phyloP scores from a whole-genome alignment of 2,113 vertebrate species.

The Lota lota region DNA sequence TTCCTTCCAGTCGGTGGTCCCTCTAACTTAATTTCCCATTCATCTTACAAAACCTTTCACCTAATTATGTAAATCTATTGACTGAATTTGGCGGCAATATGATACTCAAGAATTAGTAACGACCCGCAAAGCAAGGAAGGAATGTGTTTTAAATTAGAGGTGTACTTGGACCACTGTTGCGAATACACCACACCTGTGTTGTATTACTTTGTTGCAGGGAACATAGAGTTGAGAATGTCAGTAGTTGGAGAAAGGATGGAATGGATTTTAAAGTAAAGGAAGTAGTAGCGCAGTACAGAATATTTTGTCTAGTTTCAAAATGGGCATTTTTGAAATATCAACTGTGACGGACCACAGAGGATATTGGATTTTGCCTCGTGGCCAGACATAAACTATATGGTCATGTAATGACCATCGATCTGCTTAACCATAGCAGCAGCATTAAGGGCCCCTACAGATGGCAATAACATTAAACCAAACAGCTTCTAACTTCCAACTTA shows the following conservation, averaged over 20 bases:
- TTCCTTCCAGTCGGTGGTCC: constrained; percentile 62
- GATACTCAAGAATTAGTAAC: constrained; percentile 66
- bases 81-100: constrained; percentile 63
- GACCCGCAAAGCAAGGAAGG: constrained; percentile 54
- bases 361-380: constrained; percentile 43
- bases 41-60: constrained; percentile 57
- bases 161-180: constrained; percentile 38
- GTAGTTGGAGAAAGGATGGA: constrained; percentile 14
- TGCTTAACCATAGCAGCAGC: constrained; percentile 20
- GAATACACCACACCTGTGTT: constrained; percentile 64
- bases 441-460: constrained; percentile 25
- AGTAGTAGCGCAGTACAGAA: constrained; percentile 43
- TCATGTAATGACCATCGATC: constrained; percentile 15
- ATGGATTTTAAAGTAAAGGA: constrained; percentile 42
- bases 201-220: constrained; percentile 60
- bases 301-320: constrained; percentile 48
- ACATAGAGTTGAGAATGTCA: constrained; percentile 17
- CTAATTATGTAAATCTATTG: constrained; percentile 77
- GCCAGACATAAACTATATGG: constrained; percentile 13
- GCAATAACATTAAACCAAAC: constrained; percentile 43
- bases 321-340: constrained; percentile 47
- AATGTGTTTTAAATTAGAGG: constrained; percentile 66
- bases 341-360: constrained; percentile 22
- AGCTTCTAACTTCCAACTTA: constrained; percentile 28
- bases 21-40: constrained; percentile 72